These are phyloP conservation scores for Meghimatium bilineatum DNA, from an alignment of 2,888 invertebrate species.

Conservation along the genomic window DNA sequence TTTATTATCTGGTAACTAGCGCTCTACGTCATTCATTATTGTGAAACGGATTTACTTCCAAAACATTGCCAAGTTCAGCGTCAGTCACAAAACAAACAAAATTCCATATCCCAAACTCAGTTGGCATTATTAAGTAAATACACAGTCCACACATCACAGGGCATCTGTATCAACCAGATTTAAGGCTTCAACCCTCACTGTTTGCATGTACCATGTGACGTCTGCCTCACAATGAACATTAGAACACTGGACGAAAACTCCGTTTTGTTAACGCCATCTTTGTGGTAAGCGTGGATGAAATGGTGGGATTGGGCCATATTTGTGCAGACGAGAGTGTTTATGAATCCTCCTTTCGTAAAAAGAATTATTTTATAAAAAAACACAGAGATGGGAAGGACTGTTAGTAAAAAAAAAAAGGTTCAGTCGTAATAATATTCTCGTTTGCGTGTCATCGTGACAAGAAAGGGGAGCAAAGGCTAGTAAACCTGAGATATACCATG, in stretches of 20 bases:
- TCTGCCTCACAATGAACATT: background rate
- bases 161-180: slow-evolving; percentile 15
- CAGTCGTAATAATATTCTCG: background rate
- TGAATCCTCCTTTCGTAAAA: background rate
- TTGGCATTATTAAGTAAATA: slow-evolving; percentile 8
- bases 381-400: background rate
- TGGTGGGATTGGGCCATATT: background rate
- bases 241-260: background rate
- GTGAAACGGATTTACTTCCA: background rate
- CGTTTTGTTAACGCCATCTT: background rate
- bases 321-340: background rate
- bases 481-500: background rate
- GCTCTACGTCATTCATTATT: background rate
- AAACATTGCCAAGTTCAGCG: background rate
- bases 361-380: background rate
- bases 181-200: background rate
- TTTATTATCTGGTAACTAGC: background rate
- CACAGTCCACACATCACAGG: slow-evolving; percentile 1
- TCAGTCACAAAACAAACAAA: background rate
- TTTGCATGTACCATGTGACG: background rate
- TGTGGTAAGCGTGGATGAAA: background rate
- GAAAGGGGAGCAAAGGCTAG: background rate
- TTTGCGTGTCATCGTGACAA: too few relatives aligned
- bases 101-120: slow-evolving; percentile 1
- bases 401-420: background rate